Evolutionary conservation across 1,140 invertebrate genomes (phyloP), one percentile per base, ranked within the genome.

Genomic region (Pantala flavescens): DNA sequence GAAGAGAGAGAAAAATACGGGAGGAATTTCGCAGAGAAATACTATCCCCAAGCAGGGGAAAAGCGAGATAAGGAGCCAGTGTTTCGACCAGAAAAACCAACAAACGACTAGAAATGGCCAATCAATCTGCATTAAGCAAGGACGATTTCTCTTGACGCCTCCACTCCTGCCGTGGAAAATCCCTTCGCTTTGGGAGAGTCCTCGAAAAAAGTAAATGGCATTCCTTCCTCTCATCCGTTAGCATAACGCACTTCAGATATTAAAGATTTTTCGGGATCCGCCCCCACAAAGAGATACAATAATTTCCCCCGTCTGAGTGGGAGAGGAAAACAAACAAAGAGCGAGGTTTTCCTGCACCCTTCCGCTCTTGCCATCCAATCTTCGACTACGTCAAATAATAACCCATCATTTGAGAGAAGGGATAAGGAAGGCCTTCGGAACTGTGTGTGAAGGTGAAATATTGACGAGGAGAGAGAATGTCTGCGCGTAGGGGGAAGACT

Each of bases 101-200:
- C 28, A 36, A 36, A 36, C 28, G 28, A 36, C 28, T 63, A 21
- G 49, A 63, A 21, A 63, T 21, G 49, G 3, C 49, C 16, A 63
- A 63, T 63, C 49, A 63, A 63, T 63, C 49, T 63, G 49, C 49
- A 63, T 63, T 63, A 63, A 16, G 49, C 49, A 21, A 63, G 49
- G 49, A 21, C 49, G n/a, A 63, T 63, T 63, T 63, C 49, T 14
- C 49, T 63, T 21, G 49, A 21, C 49, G 49, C 49, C 49, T 63
- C 49, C 49, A 16, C 5, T 63, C 49, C 49, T 3, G 12, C 49
- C 49, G 9, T 9, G 28, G 28, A 36, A 36, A 36, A 36, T 36
- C 28, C 28, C 28, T 5, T 36, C 28, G 28, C 28, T 36, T 36
- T 36, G 9, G 2, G 3, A 36, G 28, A 36, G 28, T 36, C 28